phyloP scores from a whole-genome alignment of 1,140 invertebrate genomes.

The Coboldia fuscipes region DNA sequence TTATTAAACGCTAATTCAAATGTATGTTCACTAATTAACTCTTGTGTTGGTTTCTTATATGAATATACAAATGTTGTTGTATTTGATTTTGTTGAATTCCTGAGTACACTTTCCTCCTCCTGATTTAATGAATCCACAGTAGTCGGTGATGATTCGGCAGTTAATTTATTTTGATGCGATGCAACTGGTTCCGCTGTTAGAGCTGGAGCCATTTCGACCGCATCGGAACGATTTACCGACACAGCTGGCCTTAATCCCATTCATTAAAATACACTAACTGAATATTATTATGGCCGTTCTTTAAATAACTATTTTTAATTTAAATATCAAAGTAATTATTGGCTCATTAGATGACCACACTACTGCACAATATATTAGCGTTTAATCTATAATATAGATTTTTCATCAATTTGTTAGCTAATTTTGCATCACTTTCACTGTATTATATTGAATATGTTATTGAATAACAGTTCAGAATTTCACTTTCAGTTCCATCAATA shows the following conservation, averaged over 20 bases:
- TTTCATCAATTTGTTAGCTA: too few species aligned
- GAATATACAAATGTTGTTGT: slow-evolving; percentile 5
- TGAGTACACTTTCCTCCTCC: slow-evolving; percentile 17
- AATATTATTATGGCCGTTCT: too few species aligned
- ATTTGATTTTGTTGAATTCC: background rate
- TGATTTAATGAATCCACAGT: slow-evolving; percentile 25
- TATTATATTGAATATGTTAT: too few species aligned
- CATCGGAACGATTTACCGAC: slow-evolving; percentile 31
- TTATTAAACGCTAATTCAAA: slow-evolving; percentile 9
- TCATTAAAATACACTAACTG: too few species aligned
- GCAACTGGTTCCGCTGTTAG: slow-evolving; percentile 40
- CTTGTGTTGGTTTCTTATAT: slow-evolving; percentile 18
- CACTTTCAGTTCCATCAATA: too few species aligned
- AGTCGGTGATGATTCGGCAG: slow-evolving; percentile 23
- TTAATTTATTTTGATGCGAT: slow-evolving; percentile 26
- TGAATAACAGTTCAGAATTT: too few species aligned
- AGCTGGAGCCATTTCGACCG: slow-evolving; percentile 50
- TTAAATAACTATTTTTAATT: too few species aligned
- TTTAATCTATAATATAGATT: too few species aligned
- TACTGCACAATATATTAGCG: too few species aligned
- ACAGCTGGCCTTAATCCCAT: slow-evolving; percentile 32
- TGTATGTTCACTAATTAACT: slow-evolving; percentile 21
- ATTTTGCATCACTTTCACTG: too few species aligned
- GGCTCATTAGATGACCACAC: too few species aligned
- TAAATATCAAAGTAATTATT: too few species aligned